Conservation (phyloP, 2,113 vertebrate species). For the Struthio camelus region DNA sequence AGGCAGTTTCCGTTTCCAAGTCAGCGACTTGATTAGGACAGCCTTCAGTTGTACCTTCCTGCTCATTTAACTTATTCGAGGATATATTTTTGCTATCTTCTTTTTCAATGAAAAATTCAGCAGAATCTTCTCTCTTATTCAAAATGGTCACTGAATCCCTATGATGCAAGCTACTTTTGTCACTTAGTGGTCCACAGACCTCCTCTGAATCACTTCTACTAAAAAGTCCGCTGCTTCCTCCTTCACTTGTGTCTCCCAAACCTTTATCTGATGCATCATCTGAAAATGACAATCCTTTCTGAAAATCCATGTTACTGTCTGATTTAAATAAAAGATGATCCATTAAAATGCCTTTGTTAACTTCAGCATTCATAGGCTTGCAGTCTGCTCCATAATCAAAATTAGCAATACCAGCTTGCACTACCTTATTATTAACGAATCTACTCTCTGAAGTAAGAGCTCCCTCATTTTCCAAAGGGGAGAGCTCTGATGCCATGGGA, state of each 20-base stretch:
- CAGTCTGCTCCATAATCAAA: constrained; percentile 61
- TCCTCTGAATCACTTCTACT: constrained; percentile 74
- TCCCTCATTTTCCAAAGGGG: constrained; percentile 82
- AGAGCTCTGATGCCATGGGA: constrained; percentile 78
- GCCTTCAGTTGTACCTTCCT: constrained; percentile 65
- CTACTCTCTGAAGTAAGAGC: constrained; percentile 75
- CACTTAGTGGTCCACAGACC: constrained; percentile 60
- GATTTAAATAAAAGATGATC: constrained; percentile 86
- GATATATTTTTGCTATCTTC: constrained; percentile 61
- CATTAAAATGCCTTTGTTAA: constrained; percentile 71
- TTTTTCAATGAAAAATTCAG: constrained; percentile 67
- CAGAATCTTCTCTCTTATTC: constrained; percentile 67
- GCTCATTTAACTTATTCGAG: constrained; percentile 53
- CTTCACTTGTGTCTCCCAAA: constrained; percentile 77
- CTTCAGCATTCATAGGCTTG: constrained; percentile 73
- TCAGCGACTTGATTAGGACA: constrained; percentile 72
- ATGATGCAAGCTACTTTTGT: constrained; percentile 55
- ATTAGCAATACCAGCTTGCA: constrained; percentile 37
- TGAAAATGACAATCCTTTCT: constrained; percentile 74
- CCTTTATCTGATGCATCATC: constrained; percentile 75
- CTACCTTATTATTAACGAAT: constrained; percentile 12
- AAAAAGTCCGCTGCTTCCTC: constrained; percentile 73
- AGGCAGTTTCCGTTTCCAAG: constrained; percentile 68
- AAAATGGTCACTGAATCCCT: constrained; percentile 51
- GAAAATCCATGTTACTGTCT: constrained; percentile 71